Base-by-base conservation (phyloP, 2,888 invertebrate genomes). In the Ernsta delagoae region DNA sequence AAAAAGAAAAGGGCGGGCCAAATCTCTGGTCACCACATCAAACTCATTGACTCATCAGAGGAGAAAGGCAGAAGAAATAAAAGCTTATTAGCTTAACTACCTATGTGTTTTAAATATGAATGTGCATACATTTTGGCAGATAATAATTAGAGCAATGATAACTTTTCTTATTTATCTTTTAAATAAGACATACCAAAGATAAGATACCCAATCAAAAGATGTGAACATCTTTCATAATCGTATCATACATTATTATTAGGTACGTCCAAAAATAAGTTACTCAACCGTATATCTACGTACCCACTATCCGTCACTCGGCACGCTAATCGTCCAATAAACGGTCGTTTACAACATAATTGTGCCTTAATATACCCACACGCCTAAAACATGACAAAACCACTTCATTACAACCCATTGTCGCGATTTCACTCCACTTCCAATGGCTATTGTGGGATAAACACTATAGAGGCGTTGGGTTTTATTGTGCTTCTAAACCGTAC, bases 341-440 rank as follows among this genome's bases (percentile, higher is more conserved):
- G 77, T 86, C 84, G 86, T 90, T 89, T 88, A 87, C 83, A 84
- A 82, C 85, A 82, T 92, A 92, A 91, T 92, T 87, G 90, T 83
- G 75, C 81, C 85, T 86, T 89, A 91, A 92, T 89, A 87, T 84
- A 85, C 86, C 85, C 85, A 87, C 87, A 81, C 83, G 80, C 76
- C 79, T 75, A 85, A 80, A 81, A 90, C 82, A 85, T 83, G 87
- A 90, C 88, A 86, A 88, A 90, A 90, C 88, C 89, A 86, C 85
- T 86, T 86, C 86, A 85, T 85, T 86, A 86, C 72, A 74, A 59
- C 41, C 88, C 75, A 88, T 90, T 91, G 90, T 88, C 81, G 82
- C 78, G 79, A 83, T 85, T 85, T 86, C 82, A 84, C 84, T 87
- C 85, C 80, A 86, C 82, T 87, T 88, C 79, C 80, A 85, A 86